Percentiles rank a stretch among this genome's conserved stretches.
Conservation (phyloP, 2,113 vertebrate genomes). For the Sylvicapra grimmia region DNA sequence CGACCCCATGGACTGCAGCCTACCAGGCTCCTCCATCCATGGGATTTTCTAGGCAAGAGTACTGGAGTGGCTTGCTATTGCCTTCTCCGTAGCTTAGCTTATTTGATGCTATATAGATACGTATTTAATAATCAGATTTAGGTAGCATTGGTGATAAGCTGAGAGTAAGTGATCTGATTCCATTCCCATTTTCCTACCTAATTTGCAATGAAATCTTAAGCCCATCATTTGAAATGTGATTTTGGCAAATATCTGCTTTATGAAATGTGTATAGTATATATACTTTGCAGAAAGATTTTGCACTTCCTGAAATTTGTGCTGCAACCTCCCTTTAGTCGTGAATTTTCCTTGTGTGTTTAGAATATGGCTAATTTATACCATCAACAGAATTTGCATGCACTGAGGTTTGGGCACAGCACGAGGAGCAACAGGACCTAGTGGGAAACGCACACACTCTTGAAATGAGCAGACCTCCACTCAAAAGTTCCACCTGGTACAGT, state of each 20-base stretch:
- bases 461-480: background rate
- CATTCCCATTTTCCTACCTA: background rate
- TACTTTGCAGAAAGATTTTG: background rate
- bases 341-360: background rate
- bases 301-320: background rate
- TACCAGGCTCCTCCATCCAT: no score
- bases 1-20: no score
- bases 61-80: no score
- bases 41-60: no score
- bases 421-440: background rate
- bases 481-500: rapidly evolving
- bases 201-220: background rate
- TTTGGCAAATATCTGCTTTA: background rate
- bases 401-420: background rate
- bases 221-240: background rate
- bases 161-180: background rate
- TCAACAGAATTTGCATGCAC: background rate
- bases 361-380: background rate
- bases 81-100: background rate
- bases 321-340: background rate
- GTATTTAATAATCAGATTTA: background rate
- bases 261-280: background rate
- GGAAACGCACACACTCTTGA: background rate
- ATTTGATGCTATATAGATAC: background rate
- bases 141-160: background rate